Conservation (phyloP, 1,140 invertebrate species). For the Diabrotica virgifera region DNA sequence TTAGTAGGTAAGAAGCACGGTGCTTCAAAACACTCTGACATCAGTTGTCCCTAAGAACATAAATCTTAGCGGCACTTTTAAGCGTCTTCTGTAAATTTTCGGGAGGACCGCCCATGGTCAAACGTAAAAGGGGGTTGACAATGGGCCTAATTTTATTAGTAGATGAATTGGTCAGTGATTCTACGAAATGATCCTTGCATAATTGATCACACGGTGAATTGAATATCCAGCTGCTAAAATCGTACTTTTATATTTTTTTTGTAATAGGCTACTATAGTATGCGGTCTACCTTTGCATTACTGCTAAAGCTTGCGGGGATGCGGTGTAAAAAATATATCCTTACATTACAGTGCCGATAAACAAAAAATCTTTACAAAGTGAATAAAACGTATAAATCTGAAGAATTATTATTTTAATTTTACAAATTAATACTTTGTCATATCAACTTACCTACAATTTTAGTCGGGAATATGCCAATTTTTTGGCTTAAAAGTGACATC, state of each 20-base stretch:
- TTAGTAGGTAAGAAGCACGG: background rate
- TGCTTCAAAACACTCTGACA: slow-evolving; percentile 9
- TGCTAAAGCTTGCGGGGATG: too few species aligned
- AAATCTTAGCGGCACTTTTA: slow-evolving; percentile 16
- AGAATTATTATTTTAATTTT: too few species aligned
- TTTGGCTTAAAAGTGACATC: too few species aligned
- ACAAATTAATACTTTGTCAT: too few species aligned
- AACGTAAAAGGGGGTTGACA: slow-evolving; percentile 7
- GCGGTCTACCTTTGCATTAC: too few species aligned
- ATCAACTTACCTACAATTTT: too few species aligned
- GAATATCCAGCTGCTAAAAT: background rate
- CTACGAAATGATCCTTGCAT: background rate
- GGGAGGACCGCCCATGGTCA: slow-evolving; percentile 17
- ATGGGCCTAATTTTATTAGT: slow-evolving; percentile 5
- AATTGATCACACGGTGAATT: background rate
- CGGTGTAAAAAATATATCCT: too few species aligned
- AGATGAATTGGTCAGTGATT: background rate
- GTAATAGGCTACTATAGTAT: too few species aligned
- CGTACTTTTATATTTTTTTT: background rate
- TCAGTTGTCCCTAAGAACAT: slow-evolving; percentile 11
- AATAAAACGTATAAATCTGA: too few species aligned
- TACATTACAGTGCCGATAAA: too few species aligned
- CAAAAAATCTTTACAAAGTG: too few species aligned
- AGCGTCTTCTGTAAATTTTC: slow-evolving; percentile 9
- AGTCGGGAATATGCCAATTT: too few species aligned